These are phyloP conservation scores for Phrynocephalus guinanensis DNA, from an alignment of 2,797 vertebrate species.

Conservation along the genomic window DNA sequence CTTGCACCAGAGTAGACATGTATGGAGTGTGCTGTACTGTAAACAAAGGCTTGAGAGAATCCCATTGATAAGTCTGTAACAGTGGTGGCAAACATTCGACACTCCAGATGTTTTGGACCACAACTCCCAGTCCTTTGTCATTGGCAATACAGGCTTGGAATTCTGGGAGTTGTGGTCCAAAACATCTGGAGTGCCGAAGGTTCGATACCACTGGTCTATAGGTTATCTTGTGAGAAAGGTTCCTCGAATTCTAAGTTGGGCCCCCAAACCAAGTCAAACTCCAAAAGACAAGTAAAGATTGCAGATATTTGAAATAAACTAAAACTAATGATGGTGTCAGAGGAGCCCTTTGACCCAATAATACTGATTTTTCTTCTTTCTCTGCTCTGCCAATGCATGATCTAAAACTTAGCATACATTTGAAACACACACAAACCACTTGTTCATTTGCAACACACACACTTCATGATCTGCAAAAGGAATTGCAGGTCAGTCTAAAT, in stretches of 20 bases:
- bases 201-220: background rate
- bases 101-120: no score
- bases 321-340: background rate
- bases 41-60: background rate
- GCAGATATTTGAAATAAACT: background rate
- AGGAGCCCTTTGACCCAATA: background rate
- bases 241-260: no score
- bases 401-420: background rate
- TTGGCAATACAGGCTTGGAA: no score
- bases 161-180: no score
- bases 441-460: background rate
- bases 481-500: background rate
- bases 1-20: background rate
- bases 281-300: background rate
- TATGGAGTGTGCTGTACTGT: background rate
- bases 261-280: no score
- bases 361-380: no score
- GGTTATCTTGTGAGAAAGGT: background rate
- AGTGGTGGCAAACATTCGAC: no score
- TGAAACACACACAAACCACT: no score
- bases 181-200: no score
- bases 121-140: no score
- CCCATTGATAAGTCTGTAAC: background rate
- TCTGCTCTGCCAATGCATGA: background rate
- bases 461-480: background rate